phyloP scores from a whole-genome alignment of 2,113 vertebrate genomes.

The Caranx melampygus region DNA sequence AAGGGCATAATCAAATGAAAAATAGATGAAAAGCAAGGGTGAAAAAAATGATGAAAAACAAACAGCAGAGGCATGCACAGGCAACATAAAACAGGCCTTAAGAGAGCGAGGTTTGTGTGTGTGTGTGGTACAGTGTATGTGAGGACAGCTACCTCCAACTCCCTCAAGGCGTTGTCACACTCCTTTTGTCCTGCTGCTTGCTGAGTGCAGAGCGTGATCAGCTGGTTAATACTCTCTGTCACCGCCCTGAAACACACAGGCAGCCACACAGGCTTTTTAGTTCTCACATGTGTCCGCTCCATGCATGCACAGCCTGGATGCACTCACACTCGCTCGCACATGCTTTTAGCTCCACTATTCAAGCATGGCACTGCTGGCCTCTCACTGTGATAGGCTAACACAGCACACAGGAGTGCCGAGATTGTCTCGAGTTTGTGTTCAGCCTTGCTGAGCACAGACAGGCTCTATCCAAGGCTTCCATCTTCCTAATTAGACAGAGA shows the following conservation, averaged over 20 bases:
- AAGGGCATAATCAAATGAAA: constrained; percentile 7
- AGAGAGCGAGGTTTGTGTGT: constrained; percentile 9
- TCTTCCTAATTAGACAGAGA: constrained; percentile 83
- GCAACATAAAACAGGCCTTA: constrained; percentile 15
- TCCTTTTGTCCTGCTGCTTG: constrained; percentile 99
- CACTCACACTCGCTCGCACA: constrained; percentile 45
- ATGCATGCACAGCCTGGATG: constrained; percentile 39
- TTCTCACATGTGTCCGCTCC: constrained; percentile 48
- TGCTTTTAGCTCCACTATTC: constrained; percentile 44
- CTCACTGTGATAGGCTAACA: constrained; percentile 47
- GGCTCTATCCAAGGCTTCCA: constrained; percentile 76
- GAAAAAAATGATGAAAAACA: constrained; percentile 19
- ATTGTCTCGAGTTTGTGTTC: constrained; percentile 74
- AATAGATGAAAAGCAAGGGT: constrained; percentile 13
- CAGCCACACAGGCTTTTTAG: constrained; percentile 49
- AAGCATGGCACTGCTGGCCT: constrained; percentile 48
- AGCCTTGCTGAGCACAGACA: constrained; percentile 77
- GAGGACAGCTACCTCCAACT: constrained; percentile 90
- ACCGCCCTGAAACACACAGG: constrained; percentile 90
- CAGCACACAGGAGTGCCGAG: constrained; percentile 50
- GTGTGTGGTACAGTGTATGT: constrained; percentile 35
- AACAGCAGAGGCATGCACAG: constrained; percentile 7
- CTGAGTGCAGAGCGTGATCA: constrained; percentile 98
- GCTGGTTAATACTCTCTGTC: constrained; percentile 99
- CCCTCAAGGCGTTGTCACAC: constrained; percentile 97